Base-by-base conservation (phyloP, 2,797 vertebrate species). In the Periparus ater region DNA sequence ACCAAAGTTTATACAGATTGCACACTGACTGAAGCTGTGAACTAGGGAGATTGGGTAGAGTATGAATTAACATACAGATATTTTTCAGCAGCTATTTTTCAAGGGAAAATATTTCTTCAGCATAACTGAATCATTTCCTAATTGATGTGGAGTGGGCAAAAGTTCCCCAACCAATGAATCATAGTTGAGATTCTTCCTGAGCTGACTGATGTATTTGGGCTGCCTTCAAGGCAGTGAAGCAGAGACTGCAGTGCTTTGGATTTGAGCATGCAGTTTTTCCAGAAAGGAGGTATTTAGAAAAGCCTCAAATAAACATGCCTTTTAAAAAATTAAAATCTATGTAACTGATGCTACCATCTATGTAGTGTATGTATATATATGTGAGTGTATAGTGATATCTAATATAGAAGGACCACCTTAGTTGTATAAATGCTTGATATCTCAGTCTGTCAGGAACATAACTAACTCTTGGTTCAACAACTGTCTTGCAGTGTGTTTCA, bases 381-480 rank as follows among this genome's bases (percentile, higher is more conserved):
- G 4, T 61, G 23, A 50, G 12, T 84, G 11, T 47, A 20, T 11
- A 71, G 10, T 53, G 45, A 23, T 71, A 74, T 21, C 19, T 82
- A 51, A 54, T 50, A 50, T 21, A 8, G 27, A 88, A 83, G 30
- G 30, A 54, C 32, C 16, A 20, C 11, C 8, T 90, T 55, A 10
- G 12, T 12, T 62, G 11, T 50, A 34, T 38, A 77, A 80, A 54
- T 57, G 38, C 20, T 45, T 67, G 21, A 13, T 75, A 36, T 9
- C 60, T 72, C 29, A 34, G 1, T 65, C 3, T 15, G 70, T 42
- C 16, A 42, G 42, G 88, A 82, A 48, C 1, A 1, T 78, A 65
- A 48, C 18, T 60, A 51, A 47, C 20, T 73, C 34, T 42, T 68
- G 22, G 13, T 47, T 78, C 44, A 73, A 1, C 0, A 0, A 13